phyloP scores from a whole-genome alignment of 2,113 vertebrate species.

The Epinephelus lanceolatus region DNA sequence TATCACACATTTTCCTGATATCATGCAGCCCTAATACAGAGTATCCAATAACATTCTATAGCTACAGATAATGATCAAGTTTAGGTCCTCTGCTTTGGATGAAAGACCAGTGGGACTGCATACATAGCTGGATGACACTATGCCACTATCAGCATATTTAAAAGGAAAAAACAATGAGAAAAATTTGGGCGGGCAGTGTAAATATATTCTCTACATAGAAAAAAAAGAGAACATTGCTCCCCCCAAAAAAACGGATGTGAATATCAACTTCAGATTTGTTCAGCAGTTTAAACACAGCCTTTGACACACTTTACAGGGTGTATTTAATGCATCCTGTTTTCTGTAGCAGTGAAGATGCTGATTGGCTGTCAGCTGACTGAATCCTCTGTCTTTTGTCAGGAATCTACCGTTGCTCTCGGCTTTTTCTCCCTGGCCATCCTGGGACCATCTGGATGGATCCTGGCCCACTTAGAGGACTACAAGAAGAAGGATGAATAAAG shows the following conservation, averaged over 20 bases:
- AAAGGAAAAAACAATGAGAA: no score
- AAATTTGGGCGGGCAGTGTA: no score
- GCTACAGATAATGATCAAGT: no score
- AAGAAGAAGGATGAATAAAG: conserved; percentile 71
- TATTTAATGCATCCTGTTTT: background rate
- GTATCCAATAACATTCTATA: no score
- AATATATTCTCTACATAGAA: background rate
- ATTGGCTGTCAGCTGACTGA: background rate
- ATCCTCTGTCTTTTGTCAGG: conserved; percentile 62
- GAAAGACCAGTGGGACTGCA: no score
- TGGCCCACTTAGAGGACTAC: conserved; percentile 83
- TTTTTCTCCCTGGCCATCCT: conserved; percentile 68
- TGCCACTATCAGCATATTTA: no score
- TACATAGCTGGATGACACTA: no score
- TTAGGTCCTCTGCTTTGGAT: no score
- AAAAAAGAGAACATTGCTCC: background rate
- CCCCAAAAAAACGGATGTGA: background rate
- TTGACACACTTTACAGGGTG: background rate
- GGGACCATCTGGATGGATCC: conserved; percentile 84
- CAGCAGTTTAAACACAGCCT: background rate
- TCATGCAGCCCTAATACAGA: no score
- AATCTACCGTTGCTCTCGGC: conserved; percentile 62
- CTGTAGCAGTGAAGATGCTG: background rate
- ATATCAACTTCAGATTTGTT: no score
- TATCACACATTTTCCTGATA: no score